phyloP scores from a whole-genome alignment of 2,797 vertebrate genomes.

The Dipus sagitta region DNA sequence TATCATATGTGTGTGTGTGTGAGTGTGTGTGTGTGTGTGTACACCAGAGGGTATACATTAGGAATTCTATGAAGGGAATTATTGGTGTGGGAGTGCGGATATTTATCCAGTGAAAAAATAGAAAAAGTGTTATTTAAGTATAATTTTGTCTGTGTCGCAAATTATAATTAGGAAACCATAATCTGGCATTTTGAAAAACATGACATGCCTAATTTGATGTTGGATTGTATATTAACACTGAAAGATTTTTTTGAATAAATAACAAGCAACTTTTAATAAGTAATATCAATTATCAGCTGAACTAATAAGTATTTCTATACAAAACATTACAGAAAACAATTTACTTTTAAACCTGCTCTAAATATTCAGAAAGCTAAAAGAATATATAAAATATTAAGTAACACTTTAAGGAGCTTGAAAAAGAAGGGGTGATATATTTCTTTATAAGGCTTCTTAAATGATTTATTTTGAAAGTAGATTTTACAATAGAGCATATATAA shows the following conservation, averaged over 20 bases:
- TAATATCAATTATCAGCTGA: not conserved
- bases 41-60: not conserved
- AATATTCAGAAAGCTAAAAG: not conserved
- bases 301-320: not conserved
- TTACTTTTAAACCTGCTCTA: conserved; percentile 20
- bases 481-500: not conserved
- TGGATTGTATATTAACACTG: not conserved
- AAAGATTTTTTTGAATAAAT: not conserved
- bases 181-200: not conserved
- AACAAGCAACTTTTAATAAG: not conserved
- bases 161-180: not conserved
- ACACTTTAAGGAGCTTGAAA: not conserved
- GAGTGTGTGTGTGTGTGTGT: too few species aligned
- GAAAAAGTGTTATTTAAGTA: not conserved
- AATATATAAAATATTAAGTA: conserved; percentile 2
- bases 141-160: not conserved
- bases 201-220: not conserved
- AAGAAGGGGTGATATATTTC: not conserved
- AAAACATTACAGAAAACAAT: conserved; percentile 24
- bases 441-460: conserved; percentile 17
- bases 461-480: conserved; percentile 64
- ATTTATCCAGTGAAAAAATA: not conserved
- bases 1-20: too few species aligned
- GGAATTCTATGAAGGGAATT: not conserved
- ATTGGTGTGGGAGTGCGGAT: not conserved